Evolutionary conservation across 2,797 vertebrate species (phyloP).

Genomic region (Acrocephalus scirpaceus): DNA sequence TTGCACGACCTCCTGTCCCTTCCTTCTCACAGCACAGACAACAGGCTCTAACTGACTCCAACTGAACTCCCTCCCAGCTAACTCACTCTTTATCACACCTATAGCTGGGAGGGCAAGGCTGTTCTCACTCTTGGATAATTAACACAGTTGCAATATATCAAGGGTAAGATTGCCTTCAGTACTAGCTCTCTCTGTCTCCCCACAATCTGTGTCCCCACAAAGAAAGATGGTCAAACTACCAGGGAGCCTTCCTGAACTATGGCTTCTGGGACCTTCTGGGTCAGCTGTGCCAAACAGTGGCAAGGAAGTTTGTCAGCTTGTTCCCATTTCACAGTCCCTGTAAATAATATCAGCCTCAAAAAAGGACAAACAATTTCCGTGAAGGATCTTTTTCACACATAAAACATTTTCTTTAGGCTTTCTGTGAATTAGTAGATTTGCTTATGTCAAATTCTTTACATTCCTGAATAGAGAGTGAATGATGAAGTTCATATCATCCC

Average conservation of each 20-base stretch:
- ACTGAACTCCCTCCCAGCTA: too few species aligned
- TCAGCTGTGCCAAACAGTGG: neutral
- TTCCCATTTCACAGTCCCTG: neutral
- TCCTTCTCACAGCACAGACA: too few species aligned
- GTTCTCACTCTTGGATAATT: too few species aligned
- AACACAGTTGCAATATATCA: too few species aligned
- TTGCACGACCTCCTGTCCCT: too few species aligned
- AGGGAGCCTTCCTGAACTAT: neutral
- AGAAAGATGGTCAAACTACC: neutral
- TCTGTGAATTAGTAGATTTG: neutral
- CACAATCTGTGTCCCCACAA: too few species aligned
- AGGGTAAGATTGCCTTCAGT: too few species aligned
- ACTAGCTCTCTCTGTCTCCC: too few species aligned
- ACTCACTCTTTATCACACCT: too few species aligned
- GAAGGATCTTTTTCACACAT: neutral
- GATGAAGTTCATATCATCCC: neutral
- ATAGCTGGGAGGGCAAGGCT: too few species aligned
- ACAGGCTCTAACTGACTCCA: too few species aligned
- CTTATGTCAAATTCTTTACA: neutral
- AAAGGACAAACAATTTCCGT: neutral
- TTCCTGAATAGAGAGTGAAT: neutral
- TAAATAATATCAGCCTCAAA: neutral
- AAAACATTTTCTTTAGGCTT: neutral
- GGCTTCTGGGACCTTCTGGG: neutral
- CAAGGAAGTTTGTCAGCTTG: neutral